Conservation (phyloP, 2,888 invertebrate genomes). For the Noctua janthe region DNA sequence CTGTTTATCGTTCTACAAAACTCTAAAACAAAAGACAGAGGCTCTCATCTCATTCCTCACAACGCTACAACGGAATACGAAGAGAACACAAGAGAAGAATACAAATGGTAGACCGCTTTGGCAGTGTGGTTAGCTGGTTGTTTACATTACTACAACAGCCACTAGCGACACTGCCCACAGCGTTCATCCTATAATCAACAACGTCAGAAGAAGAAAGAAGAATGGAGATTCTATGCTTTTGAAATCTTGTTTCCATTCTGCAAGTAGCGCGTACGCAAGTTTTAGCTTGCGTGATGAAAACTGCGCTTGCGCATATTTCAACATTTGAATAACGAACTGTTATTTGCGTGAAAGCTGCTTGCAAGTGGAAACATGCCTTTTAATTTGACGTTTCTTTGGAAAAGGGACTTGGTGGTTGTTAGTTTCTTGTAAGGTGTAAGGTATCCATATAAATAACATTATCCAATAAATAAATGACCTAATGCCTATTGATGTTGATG, state of each 20-base stretch:
- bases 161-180: constrained; percentile 98
- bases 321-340: not conserved
- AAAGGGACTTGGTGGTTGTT: not conserved
- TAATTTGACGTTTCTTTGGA: not conserved
- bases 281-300: not conserved
- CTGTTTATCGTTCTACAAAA: constrained; percentile 13
- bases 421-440: not conserved
- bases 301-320: not conserved
- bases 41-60: constrained; percentile 39
- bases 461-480: not conserved
- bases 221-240: constrained; percentile 1
- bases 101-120: constrained; percentile 92
- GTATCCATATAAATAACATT: not conserved
- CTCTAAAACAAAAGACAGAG: constrained; percentile 42
- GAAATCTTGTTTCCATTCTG: not conserved
- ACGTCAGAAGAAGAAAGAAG: constrained; percentile 19
- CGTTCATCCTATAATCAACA: constrained; percentile 88
- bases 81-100: constrained; percentile 55
- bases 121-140: constrained; percentile 99
- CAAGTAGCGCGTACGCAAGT: constrained; percentile 14
- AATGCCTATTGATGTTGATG: not conserved
- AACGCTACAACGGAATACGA: not conserved
- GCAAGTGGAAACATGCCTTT: not conserved
- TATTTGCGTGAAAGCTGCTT: constrained; percentile 6
- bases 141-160: constrained; percentile 95